Evolutionary conservation across 2,797 vertebrate species (phyloP).

Genomic region (Molossus alvarezi): DNA sequence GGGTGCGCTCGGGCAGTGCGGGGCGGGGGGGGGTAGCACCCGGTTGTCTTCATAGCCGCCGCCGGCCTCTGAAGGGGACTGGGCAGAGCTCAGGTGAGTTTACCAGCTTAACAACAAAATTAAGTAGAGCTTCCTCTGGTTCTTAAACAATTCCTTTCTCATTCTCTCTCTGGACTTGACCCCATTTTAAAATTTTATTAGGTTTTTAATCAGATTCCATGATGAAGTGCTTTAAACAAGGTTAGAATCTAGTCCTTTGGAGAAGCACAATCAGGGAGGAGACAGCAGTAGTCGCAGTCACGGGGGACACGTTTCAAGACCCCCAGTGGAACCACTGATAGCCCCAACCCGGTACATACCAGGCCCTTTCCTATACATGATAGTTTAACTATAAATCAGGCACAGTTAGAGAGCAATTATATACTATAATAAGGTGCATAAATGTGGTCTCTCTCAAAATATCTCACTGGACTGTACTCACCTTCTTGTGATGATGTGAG

Average conservation of each 20-base stretch:
- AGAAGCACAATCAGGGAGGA: background rate
- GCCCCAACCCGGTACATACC: background rate
- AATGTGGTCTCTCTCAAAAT: background rate
- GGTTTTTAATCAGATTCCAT: slow-evolving; percentile 71
- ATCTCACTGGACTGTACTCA: background rate
- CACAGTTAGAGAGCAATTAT: background rate
- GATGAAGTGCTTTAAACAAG: slow-evolving; percentile 46
- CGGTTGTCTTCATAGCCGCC: background rate
- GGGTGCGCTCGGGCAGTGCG: background rate
- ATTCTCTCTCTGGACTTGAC: slow-evolving; percentile 67
- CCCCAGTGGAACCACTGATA: background rate
- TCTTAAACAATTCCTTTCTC: background rate
- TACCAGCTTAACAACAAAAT: background rate
- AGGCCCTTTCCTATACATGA: background rate
- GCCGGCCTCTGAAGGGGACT: background rate
- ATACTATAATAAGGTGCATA: background rate
- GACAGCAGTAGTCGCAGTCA: too few relatives aligned
- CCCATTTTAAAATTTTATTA: slow-evolving; percentile 72
- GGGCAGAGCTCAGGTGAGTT: background rate
- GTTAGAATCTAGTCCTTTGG: slow-evolving; percentile 34
- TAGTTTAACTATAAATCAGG: background rate
- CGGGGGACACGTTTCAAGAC: background rate
- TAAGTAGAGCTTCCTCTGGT: background rate
- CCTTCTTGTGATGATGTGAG: background rate
- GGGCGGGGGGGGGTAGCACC: background rate